A percentile compares a stretch with the other conserved stretches of the same genome.
phyloP scores from a whole-genome alignment of 2,113 vertebrate genomes.

The Macquaria australasica region DNA sequence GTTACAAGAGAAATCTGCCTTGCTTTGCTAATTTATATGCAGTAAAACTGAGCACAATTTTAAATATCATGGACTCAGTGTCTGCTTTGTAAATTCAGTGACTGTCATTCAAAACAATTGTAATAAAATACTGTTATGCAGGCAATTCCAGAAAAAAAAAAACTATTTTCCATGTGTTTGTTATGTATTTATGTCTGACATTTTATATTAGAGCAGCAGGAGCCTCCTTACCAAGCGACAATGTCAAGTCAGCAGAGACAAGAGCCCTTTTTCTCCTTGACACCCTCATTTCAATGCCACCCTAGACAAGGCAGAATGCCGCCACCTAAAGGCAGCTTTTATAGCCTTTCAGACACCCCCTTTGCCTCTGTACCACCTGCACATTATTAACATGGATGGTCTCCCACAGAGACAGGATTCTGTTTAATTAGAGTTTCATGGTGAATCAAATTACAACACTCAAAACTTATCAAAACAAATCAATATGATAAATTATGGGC shows the following conservation, averaged over 20 bases:
- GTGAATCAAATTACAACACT: conserved; percentile 56
- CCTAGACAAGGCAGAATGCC: conserved; percentile 80
- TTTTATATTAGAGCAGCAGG: conserved; percentile 38
- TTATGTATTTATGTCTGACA: conserved; percentile 12
- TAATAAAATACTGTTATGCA: background rate
- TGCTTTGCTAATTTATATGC: conserved; percentile 15
- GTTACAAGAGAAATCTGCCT: background rate
- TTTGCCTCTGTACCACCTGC: conserved; percentile 42
- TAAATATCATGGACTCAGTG: background rate
- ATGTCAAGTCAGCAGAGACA: conserved; percentile 53
- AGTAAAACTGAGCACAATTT: background rate
- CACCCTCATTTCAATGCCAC: conserved; percentile 38
- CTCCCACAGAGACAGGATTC: conserved; percentile 28
- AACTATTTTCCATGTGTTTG: background rate
- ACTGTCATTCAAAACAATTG: conserved; percentile 23
- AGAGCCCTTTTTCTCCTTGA: conserved; percentile 45
- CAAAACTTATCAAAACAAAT: conserved; percentile 56
- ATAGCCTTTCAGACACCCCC: conserved; percentile 54
- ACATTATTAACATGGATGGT: conserved; percentile 43
- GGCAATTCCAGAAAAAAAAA: background rate
- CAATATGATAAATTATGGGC: conserved; percentile 48
- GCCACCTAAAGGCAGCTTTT: conserved; percentile 83
- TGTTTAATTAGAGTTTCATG: conserved; percentile 46
- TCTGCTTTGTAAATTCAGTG: conserved; percentile 13
- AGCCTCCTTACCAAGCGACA: conserved; percentile 34